These are phyloP conservation scores for Podargus strigoides DNA, from an alignment of 2,797 vertebrate genomes.

Conservation along the genomic window DNA sequence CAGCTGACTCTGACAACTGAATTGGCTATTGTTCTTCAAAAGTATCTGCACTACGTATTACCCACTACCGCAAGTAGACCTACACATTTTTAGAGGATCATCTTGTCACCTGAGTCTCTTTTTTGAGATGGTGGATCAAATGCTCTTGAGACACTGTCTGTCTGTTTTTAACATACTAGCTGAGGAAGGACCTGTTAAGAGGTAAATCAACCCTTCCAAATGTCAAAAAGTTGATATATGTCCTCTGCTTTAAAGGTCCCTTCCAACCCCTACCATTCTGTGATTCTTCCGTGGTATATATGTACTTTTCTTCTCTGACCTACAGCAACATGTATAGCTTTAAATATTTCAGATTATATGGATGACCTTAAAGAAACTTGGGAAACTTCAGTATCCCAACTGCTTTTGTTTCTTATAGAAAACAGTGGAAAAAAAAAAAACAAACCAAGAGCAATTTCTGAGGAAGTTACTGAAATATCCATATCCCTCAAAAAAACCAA, in stretches of 20 bases:
- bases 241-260: background rate
- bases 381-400: background rate
- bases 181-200: background rate
- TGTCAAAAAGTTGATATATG: background rate
- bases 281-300: background rate
- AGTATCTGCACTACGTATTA: background rate
- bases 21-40: background rate
- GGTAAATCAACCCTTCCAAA: background rate
- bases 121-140: background rate
- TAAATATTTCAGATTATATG: background rate
- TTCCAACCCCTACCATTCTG: too few relatives aligned
- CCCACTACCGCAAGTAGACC: background rate
- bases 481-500: background rate
- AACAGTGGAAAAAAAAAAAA: background rate
- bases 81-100: background rate
- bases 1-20: background rate
- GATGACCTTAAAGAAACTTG: background rate
- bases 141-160: background rate
- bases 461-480: background rate
- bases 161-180: background rate
- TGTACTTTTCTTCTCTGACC: background rate
- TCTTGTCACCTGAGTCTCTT: background rate
- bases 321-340: background rate
- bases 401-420: background rate
- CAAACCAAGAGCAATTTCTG: background rate